A percentile compares a stretch with the other conserved stretches of the same genome.
Conservation (phyloP, 2,113 vertebrate species). For the Cyprinodon tularosa region DNA sequence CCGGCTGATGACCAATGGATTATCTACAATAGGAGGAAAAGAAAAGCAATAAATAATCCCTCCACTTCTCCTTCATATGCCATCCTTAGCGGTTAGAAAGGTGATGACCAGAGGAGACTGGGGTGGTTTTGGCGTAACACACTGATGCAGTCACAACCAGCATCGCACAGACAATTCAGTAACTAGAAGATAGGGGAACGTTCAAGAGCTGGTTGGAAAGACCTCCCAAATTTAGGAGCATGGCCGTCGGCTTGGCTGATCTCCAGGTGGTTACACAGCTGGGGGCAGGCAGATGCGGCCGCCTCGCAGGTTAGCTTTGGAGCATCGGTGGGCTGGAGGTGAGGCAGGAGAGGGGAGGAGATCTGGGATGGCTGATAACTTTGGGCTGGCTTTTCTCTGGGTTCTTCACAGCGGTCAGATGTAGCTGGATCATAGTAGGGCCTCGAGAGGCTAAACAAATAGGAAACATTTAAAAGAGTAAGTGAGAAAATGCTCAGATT, state of each 20-base stretch:
- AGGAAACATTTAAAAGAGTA: background rate
- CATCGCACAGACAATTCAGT: constrained; percentile 1
- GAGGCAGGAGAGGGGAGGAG: constrained; percentile 36
- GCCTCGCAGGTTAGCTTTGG: constrained; percentile 15
- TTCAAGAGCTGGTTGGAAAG: constrained; percentile 1
- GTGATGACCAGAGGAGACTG: constrained; percentile 26
- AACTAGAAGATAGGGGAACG: background rate
- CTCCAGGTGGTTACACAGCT: constrained; percentile 4
- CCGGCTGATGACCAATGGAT: constrained; percentile 4
- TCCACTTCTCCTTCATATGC: constrained; percentile 20
- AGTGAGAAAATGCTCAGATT: background rate
- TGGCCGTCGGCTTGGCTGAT: constrained; percentile 2
- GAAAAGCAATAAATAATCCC: background rate
- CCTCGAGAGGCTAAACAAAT: constrained; percentile 35
- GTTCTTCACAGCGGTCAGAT: constrained; percentile 55
- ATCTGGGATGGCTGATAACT: constrained; percentile 53
- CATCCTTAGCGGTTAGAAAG: constrained; percentile 24
- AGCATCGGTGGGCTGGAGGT: background rate
- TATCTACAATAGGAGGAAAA: background rate
- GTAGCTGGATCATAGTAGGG: constrained; percentile 68
- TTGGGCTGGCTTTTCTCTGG: constrained; percentile 58
- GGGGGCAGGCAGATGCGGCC: constrained; percentile 9
- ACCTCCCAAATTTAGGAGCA: background rate
- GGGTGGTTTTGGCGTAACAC: constrained; percentile 1
- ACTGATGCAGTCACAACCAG: constrained; percentile 1